A percentile compares a stretch with the other conserved stretches of the same genome.
These are phyloP conservation scores for Odontophorus gujanensis DNA, from an alignment of 2,113 vertebrate species.

Conservation along the genomic window DNA sequence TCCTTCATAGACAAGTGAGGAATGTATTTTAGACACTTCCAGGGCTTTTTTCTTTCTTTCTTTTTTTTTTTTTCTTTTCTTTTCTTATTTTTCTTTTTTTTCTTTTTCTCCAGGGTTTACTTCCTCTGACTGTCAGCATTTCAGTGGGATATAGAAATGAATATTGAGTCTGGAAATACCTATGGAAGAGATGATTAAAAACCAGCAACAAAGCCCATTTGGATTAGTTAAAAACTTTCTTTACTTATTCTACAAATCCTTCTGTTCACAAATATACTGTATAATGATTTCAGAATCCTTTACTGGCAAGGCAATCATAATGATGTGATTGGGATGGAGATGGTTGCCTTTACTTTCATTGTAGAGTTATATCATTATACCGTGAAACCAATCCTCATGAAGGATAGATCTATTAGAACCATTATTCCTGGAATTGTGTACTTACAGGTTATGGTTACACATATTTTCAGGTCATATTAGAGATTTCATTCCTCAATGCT, in stretches of 20 bases:
- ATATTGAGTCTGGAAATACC: not conserved
- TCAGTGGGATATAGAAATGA: not conserved
- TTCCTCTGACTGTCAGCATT: not conserved
- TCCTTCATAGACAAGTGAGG: not conserved
- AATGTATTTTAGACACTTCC: not conserved
- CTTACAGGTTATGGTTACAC: not conserved
- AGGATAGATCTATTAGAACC: not conserved
- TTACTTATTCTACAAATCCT: not conserved
- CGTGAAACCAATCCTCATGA: not conserved
- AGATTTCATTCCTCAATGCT: not conserved
- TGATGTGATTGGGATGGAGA: not conserved
- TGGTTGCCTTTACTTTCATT: not conserved
- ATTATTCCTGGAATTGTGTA: conserved; percentile 3
- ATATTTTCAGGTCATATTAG: not conserved
- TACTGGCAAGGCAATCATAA: not conserved
- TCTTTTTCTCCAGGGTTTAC: accelerated
- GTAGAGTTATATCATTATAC: not conserved
- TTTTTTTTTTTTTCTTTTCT: accelerated
- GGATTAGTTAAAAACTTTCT: not conserved
- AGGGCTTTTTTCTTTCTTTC: not conserved
- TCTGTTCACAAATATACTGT: not conserved
- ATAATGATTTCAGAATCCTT: conserved; percentile 7
- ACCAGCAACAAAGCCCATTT: not conserved
- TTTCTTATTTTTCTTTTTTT: accelerated
- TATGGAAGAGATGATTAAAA: not conserved